Percentiles rank a stretch among this genome's conserved stretches.
Evolutionary conservation across 1,140 invertebrate genomes (phyloP).

Genomic region (Micrasema longulum): DNA sequence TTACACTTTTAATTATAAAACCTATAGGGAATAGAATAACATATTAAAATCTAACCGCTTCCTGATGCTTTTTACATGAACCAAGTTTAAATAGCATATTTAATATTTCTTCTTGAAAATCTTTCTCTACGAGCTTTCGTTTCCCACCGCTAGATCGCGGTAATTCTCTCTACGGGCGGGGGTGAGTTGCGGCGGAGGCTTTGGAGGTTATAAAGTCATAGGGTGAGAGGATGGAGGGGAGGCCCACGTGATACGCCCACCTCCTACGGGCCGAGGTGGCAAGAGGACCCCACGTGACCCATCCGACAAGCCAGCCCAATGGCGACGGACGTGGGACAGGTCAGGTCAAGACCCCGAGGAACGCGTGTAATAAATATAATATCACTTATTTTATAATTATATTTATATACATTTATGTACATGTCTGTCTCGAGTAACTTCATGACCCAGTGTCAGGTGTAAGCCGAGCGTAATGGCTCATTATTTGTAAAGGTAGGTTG

Average conservation of each 20-base stretch:
- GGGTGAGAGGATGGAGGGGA: background rate
- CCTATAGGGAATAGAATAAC: too few relatives aligned
- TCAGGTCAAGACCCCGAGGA: constrained; percentile 3
- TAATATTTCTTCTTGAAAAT: too few relatives aligned
- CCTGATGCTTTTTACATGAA: too few relatives aligned
- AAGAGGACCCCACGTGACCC: constrained; percentile 12
- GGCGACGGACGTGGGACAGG: constrained; percentile 19
- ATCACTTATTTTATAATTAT: too few relatives aligned
- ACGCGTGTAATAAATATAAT: background rate
- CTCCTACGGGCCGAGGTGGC: background rate
- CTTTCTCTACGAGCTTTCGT: background rate
- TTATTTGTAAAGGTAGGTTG: too few relatives aligned
- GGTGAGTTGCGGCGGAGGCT: background rate
- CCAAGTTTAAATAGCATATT: too few relatives aligned
- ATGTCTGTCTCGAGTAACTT: too few relatives aligned
- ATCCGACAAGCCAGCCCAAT: constrained; percentile 18
- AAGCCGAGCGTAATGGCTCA: too few relatives aligned
- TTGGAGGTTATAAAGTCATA: background rate
- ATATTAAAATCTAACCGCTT: too few relatives aligned
- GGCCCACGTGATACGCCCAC: constrained; percentile 11
- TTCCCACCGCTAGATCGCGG: constrained; percentile 11
- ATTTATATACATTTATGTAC: too few relatives aligned
- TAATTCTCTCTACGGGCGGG: background rate
- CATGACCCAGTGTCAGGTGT: too few relatives aligned
- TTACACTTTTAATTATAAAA: too few relatives aligned